Percentiles rank a stretch among this genome's conserved stretches.
phyloP scores from a whole-genome alignment of 2,797 vertebrate species.

The Choloepus didactylus region DNA sequence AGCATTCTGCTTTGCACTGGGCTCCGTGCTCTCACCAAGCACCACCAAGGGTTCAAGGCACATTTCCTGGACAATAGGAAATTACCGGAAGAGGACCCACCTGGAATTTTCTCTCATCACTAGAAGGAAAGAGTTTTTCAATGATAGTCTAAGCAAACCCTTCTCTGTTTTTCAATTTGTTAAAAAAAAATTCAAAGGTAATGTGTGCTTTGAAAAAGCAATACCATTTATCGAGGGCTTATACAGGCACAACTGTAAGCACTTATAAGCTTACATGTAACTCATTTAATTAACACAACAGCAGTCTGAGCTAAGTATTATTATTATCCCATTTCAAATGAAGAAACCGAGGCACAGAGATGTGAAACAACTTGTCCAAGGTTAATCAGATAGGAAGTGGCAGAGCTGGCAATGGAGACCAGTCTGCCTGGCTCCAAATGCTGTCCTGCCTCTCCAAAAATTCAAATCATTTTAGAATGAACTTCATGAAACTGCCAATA shows the following conservation, averaged over 20 bases:
- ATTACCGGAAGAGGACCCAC: neutral
- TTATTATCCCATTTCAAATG: too few relatives aligned
- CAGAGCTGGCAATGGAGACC: too few relatives aligned
- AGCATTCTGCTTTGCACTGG: fast-evolving
- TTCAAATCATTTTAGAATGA: neutral
- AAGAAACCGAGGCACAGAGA: neutral
- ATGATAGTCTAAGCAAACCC: neutral
- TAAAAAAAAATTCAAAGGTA: slow-evolving; percentile 8
- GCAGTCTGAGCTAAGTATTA: neutral
- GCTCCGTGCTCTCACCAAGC: neutral
- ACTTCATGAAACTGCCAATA: neutral
- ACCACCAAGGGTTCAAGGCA: neutral
- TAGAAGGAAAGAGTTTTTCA: neutral
- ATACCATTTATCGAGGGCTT: neutral
- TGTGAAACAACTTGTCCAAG: neutral
- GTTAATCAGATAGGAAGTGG: neutral
- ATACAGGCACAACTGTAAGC: neutral
- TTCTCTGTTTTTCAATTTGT: neutral
- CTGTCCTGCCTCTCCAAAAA: neutral
- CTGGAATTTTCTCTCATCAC: neutral
- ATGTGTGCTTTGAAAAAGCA: neutral
- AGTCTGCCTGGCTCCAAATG: neutral
- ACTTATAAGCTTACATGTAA: too few relatives aligned
- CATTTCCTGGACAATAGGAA: neutral
- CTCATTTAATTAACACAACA: neutral